A percentile compares a stretch with the other conserved stretches of the same genome.
These are phyloP conservation scores for Protonibea diacanthus DNA, from an alignment of 2,797 vertebrate species.

Conservation along the genomic window DNA sequence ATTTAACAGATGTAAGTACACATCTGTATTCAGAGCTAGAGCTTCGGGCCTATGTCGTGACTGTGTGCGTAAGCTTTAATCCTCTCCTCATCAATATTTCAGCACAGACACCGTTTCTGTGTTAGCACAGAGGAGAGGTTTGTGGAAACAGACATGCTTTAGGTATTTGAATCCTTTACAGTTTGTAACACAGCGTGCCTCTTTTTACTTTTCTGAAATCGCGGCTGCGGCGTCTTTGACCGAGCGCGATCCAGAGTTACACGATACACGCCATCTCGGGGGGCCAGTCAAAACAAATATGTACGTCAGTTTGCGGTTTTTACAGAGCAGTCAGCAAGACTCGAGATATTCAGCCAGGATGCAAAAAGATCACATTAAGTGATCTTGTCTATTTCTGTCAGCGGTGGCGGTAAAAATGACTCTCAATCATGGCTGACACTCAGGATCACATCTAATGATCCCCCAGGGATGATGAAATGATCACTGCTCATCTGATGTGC, in stretches of 20 bases:
- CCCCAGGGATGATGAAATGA: conserved; percentile 26
- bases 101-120: conserved; percentile 39
- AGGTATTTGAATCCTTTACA: neutral
- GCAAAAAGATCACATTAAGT: conserved; percentile 12
- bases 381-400: conserved; percentile 29
- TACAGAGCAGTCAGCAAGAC: neutral
- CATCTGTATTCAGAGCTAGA: conserved; percentile 42
- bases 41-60: conserved; percentile 32
- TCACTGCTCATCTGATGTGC: conserved; percentile 25
- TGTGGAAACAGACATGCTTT: neutral
- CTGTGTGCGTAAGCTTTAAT: conserved; percentile 62
- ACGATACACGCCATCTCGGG: neutral
- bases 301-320: neutral
- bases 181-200: neutral
- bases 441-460: conserved; percentile 45
- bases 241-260: neutral
- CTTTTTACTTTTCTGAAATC: neutral
- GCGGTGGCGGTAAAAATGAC: conserved; percentile 26
- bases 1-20: conserved; percentile 32
- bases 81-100: conserved; percentile 71
- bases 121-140: conserved; percentile 16
- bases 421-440: conserved; percentile 47
- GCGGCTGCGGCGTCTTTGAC: neutral
- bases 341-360: neutral
- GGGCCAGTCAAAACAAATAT: neutral